Evolutionary conservation across 1,140 invertebrate species (phyloP).

Genomic region (Drosophila ananassae): DNA sequence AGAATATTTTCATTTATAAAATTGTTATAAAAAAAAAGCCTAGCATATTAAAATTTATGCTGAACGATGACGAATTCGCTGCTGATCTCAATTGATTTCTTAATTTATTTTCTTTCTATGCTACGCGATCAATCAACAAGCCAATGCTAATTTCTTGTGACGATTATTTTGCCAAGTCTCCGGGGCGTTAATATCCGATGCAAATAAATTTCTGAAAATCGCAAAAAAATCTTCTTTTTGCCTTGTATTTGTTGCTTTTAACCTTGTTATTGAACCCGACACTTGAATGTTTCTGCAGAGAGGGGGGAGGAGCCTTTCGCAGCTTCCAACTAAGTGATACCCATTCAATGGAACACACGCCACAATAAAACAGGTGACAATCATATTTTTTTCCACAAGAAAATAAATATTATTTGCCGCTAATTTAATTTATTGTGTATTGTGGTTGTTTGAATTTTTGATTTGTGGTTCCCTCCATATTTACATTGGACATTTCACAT

Average conservation of each 20-base stretch:
- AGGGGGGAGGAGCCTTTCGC: constrained; percentile 29
- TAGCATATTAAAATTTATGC: constrained; percentile 5
- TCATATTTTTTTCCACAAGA: constrained; percentile 42
- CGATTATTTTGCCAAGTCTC: constrained; percentile 57
- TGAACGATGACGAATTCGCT: constrained; percentile 17
- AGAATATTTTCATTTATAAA: neutral
- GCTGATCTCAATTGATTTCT: constrained; percentile 31
- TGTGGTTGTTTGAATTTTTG: constrained; percentile 59
- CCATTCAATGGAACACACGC: constrained; percentile 43
- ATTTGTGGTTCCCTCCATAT: constrained; percentile 33
- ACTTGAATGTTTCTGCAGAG: constrained; percentile 5
- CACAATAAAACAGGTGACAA: constrained; percentile 62
- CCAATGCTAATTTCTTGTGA: constrained; percentile 65
- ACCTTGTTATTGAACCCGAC: constrained; percentile 75
- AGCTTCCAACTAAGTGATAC: constrained; percentile 55
- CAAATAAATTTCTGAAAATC: constrained; percentile 48
- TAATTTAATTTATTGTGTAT: constrained; percentile 69
- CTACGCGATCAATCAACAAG: constrained; percentile 44
- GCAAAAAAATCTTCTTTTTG: constrained; percentile 15
- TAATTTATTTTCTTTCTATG: constrained; percentile 44
- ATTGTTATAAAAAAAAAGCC: neutral
- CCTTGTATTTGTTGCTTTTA: constrained; percentile 17
- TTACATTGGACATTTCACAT: constrained; percentile 52
- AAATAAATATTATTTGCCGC: constrained; percentile 49
- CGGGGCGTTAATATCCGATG: constrained; percentile 38